These are phyloP conservation scores for Nematolebias whitei DNA, from an alignment of 2,113 vertebrate species.

Conservation along the genomic window DNA sequence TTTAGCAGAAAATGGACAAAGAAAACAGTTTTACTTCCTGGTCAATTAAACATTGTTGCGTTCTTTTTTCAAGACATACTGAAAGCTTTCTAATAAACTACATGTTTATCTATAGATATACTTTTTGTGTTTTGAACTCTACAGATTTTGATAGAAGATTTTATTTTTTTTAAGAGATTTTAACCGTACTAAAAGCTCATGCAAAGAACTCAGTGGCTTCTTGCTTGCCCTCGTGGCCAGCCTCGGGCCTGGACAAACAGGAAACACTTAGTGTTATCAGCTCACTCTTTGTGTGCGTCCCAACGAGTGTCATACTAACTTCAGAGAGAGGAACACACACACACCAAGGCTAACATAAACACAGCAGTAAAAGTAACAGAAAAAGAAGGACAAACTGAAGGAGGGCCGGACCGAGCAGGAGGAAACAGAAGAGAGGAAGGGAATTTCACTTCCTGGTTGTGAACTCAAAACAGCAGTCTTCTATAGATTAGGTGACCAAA, in stretches of 20 bases:
- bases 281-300: conserved; percentile 48
- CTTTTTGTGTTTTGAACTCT: too few relatives aligned
- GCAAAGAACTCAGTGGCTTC: conserved; percentile 11
- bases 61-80: too few relatives aligned
- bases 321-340: conserved; percentile 50
- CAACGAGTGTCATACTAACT: conserved; percentile 56
- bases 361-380: conserved; percentile 24
- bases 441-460: conserved; percentile 36
- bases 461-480: neutral
- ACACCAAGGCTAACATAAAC: conserved; percentile 67
- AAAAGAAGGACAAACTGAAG: conserved; percentile 6
- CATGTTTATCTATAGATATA: too few relatives aligned
- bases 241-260: conserved; percentile 60
- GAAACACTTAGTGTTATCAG: conserved; percentile 72
- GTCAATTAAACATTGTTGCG: too few relatives aligned
- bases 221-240: conserved; percentile 13
- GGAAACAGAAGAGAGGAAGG: conserved; percentile 38
- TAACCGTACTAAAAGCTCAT: too few relatives aligned
- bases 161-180: too few relatives aligned
- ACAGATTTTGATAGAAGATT: too few relatives aligned
- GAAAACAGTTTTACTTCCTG: too few relatives aligned
- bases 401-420: neutral
- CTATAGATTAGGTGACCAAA: conserved; percentile 33
- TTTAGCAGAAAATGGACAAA: too few relatives aligned
- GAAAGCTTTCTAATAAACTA: too few relatives aligned